Evolutionary conservation across 2,888 invertebrate species (phyloP).

Genomic region (Phengaris alcon): DNA sequence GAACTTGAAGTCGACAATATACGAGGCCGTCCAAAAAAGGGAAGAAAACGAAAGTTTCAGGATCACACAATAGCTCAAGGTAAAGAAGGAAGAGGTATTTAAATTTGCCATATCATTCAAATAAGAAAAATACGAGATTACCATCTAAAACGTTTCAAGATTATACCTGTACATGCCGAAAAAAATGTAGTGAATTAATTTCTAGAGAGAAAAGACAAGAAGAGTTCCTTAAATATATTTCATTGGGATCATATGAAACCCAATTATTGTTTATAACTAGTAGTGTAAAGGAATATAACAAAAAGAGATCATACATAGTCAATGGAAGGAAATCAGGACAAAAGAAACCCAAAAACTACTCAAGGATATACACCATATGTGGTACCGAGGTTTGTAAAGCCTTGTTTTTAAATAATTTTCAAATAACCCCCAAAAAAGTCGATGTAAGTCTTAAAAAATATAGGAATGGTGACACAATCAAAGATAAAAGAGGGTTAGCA

Average conservation of each 20-base stretch:
- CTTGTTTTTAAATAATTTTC: constrained; percentile 24
- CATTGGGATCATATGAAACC: constrained; percentile 24
- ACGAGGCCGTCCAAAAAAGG: no score
- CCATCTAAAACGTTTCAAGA: constrained; percentile 20
- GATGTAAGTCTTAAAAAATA: no score
- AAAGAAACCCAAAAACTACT: constrained; percentile 21
- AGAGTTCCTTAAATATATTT: constrained; percentile 18
- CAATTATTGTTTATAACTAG: no score
- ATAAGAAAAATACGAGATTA: neutral
- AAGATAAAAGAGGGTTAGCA: no score
- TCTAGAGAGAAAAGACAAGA: constrained; percentile 15
- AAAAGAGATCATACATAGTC: constrained; percentile 21
- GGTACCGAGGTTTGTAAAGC: constrained; percentile 18
- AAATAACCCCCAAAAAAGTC: constrained; percentile 23
- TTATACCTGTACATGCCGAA: constrained; percentile 16
- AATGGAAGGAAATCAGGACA: neutral
- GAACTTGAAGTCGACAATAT: constrained; percentile 11
- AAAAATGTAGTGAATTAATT: constrained; percentile 6
- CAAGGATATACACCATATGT: constrained; percentile 26
- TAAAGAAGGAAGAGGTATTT: no score
- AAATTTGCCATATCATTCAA: no score
- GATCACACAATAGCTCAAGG: no score
- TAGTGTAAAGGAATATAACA: constrained; percentile 18
- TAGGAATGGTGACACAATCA: no score
- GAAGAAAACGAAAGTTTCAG: no score